These are phyloP conservation scores for Caenorhabditis drosophilae DNA, from an alignment of 2,888 invertebrate genomes.

Conservation along the genomic window DNA sequence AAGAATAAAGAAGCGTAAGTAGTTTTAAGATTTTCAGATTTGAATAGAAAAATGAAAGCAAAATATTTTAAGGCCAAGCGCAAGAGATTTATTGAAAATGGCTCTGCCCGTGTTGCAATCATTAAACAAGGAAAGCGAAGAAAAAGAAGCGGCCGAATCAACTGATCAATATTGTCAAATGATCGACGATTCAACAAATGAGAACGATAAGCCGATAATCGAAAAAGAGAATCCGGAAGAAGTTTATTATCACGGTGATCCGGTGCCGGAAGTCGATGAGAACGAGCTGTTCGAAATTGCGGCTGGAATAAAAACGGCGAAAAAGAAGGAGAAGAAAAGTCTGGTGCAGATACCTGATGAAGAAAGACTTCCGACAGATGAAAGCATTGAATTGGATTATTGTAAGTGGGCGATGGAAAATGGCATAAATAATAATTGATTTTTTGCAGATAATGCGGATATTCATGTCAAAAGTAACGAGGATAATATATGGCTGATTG, in stretches of 20 bases:
- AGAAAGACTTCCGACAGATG: conserved; percentile 56
- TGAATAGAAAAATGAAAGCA: not conserved
- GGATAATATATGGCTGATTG: conserved; percentile 61
- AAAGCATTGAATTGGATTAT: conserved; percentile 64
- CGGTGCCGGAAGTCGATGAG: conserved; percentile 65
- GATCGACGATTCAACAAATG: conserved; percentile 18
- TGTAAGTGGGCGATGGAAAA: conserved; percentile 49
- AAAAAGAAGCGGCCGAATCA: not conserved
- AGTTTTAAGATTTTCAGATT: not conserved
- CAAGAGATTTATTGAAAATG: conserved; percentile 31
- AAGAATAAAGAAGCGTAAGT: not conserved
- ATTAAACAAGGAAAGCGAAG: conserved; percentile 8
- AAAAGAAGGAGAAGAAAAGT: conserved; percentile 51
- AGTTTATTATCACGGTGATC: conserved; percentile 64
- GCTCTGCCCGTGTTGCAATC: conserved; percentile 34
- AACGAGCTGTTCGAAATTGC: conserved; percentile 63
- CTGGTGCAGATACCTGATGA: conserved; percentile 57
- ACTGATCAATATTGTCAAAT: conserved; percentile 19
- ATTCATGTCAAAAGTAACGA: conserved; percentile 61
- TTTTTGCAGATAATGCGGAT: conserved; percentile 64
- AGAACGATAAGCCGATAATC: no score
- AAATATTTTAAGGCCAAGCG: conserved; percentile 3
- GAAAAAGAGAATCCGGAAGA: conserved; percentile 37
- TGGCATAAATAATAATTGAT: conserved; percentile 6
- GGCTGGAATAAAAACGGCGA: conserved; percentile 52